A percentile compares a stretch with the other conserved stretches of the same genome.
phyloP scores from a whole-genome alignment of 2,888 invertebrate genomes.

The Platycnemis pennipes region DNA sequence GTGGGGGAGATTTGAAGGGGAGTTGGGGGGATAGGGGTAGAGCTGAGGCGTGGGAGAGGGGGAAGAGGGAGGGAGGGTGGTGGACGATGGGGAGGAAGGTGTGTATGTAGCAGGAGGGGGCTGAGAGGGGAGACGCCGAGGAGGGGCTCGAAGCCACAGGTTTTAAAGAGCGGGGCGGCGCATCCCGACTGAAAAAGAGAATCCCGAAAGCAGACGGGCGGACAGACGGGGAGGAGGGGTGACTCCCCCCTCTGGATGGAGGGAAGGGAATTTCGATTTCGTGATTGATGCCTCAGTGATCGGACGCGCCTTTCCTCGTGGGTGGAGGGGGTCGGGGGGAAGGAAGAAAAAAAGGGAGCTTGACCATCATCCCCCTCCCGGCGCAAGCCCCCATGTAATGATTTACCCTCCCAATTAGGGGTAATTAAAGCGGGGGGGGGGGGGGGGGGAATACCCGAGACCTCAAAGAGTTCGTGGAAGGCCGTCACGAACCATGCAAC shows the following conservation, averaged over 20 bases:
- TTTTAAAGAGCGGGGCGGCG: not conserved
- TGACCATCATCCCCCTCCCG: not conserved
- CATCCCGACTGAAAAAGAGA: not conserved
- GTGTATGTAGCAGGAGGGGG: not conserved
- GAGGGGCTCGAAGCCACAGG: not conserved
- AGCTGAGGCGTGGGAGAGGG: not conserved
- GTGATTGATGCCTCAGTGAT: not conserved
- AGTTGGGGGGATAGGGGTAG: not conserved
- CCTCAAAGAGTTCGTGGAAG: not conserved
- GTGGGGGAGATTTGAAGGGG: conserved; percentile 9
- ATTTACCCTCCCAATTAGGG: conserved; percentile 10
- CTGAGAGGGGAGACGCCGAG: not conserved
- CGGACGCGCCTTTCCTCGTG: not conserved
- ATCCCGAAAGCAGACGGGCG: not conserved
- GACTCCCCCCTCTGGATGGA: not conserved
- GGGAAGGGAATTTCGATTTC: not conserved
- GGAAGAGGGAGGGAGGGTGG: not conserved
- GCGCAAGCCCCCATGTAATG: not conserved
- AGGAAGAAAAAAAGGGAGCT: not conserved
- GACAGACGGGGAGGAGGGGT: not conserved
- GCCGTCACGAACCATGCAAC: not conserved
- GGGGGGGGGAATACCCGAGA: not conserved
- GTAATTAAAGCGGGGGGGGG: not conserved
- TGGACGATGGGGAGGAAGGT: not conserved
- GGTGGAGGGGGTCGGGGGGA: not conserved